Evolutionary conservation across 2,888 invertebrate genomes (phyloP).

Genomic region (Micoletzkya japonica): DNA sequence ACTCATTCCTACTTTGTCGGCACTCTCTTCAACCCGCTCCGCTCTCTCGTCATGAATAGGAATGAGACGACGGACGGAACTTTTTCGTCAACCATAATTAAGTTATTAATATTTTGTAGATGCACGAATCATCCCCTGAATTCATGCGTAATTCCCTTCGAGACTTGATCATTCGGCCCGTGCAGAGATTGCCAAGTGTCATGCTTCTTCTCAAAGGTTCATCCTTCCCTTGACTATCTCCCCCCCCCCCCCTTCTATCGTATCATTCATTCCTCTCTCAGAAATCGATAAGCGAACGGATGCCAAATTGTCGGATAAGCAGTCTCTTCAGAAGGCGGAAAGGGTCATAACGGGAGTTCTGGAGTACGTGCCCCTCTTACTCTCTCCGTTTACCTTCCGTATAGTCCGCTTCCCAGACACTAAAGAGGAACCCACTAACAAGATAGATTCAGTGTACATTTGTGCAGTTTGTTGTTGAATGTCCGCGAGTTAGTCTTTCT

Average conservation of each 20-base stretch:
- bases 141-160: constrained; percentile 92
- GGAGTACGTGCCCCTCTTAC: constrained; percentile 8
- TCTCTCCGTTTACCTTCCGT: neutral
- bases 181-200: constrained; percentile 94
- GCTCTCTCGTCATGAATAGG: too few species aligned
- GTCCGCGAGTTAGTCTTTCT: neutral
- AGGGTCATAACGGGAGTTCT: constrained; percentile 8
- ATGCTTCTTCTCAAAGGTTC: constrained; percentile 86
- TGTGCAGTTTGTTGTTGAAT: too few species aligned
- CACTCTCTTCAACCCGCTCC: too few species aligned
- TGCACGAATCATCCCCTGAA: constrained; percentile 76
- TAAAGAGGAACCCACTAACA: too few species aligned
- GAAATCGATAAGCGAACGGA: constrained; percentile 29
- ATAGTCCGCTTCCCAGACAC: neutral
- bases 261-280: neutral
- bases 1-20: too few species aligned
- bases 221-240: neutral
- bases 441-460: too few species aligned
- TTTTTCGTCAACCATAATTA: too few species aligned
- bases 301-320: constrained; percentile 20
- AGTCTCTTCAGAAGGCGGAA: constrained; percentile 18
- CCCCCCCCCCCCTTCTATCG: neutral
- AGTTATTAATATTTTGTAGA: constrained; percentile 50
- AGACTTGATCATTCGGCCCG: constrained; percentile 93
- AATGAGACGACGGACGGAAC: too few species aligned